A percentile compares a stretch with the other conserved stretches of the same genome.
phyloP scores from a whole-genome alignment of 2,797 vertebrate species.

The Poeciliopsis turneri region DNA sequence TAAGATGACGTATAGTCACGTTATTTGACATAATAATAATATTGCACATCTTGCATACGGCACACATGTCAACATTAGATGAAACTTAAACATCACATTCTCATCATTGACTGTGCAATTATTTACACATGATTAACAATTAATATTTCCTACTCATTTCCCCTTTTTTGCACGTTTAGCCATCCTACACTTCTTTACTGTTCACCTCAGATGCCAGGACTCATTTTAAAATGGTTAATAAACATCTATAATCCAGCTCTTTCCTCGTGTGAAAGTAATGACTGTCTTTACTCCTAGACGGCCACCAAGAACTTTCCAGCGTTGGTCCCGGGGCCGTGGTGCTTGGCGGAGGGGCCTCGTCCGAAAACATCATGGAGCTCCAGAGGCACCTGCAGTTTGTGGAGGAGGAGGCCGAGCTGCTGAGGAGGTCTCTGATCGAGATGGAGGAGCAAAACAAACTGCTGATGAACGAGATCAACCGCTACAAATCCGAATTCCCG shows the following conservation, averaged over 20 bases:
- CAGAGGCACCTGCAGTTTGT: slow-evolving; percentile 97
- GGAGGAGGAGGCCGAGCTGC: slow-evolving; percentile 96
- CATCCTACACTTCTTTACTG: no score
- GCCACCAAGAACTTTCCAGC: slow-evolving; percentile 79
- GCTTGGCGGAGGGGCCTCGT: slow-evolving; percentile 77
- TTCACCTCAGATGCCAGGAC: neutral
- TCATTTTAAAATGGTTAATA: neutral
- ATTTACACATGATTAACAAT: no score
- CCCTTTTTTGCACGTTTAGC: no score
- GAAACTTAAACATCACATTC: no score
- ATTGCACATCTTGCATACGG: no score
- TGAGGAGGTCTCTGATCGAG: slow-evolving; percentile 92
- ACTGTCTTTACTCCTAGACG: slow-evolving; percentile 41
- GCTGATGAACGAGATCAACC: slow-evolving; percentile 93
- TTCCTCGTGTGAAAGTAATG: neutral
- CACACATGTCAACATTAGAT: no score
- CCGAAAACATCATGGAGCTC: slow-evolving; percentile 91
- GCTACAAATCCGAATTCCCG: slow-evolving; percentile 91
- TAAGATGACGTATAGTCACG: no score
- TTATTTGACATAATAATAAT: no score
- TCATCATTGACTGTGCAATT: no score
- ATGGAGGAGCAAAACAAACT: slow-evolving; percentile 99
- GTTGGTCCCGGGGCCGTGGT: slow-evolving; percentile 75
- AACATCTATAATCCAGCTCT: neutral
- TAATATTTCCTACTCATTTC: no score